Conservation (phyloP, 2,797 vertebrate genomes). For the Rhynchotus rufescens region DNA sequence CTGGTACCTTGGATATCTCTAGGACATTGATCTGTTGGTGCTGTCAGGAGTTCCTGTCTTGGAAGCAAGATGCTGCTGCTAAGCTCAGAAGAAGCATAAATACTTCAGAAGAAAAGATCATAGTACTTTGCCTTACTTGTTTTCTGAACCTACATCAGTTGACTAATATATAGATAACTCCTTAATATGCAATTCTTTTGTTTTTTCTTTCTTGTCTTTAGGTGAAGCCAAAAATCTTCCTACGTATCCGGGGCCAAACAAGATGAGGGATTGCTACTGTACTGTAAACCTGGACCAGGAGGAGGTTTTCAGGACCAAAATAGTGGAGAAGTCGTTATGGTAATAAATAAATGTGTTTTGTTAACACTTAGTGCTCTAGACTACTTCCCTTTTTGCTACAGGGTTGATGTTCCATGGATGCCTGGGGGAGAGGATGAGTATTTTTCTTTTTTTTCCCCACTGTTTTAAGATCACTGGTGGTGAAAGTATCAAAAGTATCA, state of each 20-base stretch:
- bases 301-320: conserved; percentile 98
- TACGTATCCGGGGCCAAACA: conserved; percentile 95
- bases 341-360: conserved; percentile 63
- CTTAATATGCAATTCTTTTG: not conserved
- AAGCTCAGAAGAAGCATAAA: not conserved
- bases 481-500: not conserved
- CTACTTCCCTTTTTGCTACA: not conserved
- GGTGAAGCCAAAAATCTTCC: conserved; percentile 98
- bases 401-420: not conserved
- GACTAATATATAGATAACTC: not conserved
- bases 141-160: not conserved
- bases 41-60: not conserved
- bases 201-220: conserved; percentile 38
- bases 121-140: not conserved
- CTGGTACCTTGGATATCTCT: not conserved
- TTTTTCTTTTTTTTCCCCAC: not conserved
- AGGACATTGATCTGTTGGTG: not conserved
- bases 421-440: not conserved
- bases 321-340: conserved; percentile 98
- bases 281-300: conserved; percentile 99
- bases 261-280: conserved; percentile 98
- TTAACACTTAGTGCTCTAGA: not conserved
- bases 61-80: not conserved
- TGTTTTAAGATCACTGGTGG: not conserved
- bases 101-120: not conserved